Evolutionary conservation across 30 jellyfish, hydroid and myxozoan genomes (phyloP).

Genomic region (Hydractinia symbiolongicarpus): DNA sequence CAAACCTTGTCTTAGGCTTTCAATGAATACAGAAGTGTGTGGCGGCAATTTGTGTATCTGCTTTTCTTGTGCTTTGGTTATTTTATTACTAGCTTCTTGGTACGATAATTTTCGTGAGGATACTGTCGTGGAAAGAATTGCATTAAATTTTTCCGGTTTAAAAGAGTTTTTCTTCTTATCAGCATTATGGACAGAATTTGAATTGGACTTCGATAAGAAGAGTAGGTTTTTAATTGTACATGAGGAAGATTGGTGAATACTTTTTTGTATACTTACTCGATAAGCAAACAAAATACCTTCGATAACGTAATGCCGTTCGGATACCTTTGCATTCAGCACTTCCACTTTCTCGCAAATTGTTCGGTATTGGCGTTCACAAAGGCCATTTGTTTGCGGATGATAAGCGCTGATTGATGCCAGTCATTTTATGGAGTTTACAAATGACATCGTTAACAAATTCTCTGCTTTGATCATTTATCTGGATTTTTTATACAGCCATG

Average conservation of each 20-base stretch:
- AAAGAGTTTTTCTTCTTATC: neutral
- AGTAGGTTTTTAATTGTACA: constrained; percentile 20
- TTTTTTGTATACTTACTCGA: constrained; percentile 1
- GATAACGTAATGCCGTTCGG: constrained; percentile 5
- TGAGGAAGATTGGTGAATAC: neutral
- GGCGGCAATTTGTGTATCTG: too few species aligned
- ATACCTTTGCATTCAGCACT: neutral
- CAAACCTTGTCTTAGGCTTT: too few species aligned
- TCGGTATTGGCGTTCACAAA: too few species aligned
- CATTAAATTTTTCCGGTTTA: neutral
- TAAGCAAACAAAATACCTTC: neutral
- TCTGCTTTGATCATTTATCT: too few species aligned
- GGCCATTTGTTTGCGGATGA: too few species aligned
- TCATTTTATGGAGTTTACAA: too few species aligned
- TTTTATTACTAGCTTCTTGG: neutral
- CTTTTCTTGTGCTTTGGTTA: too few species aligned
- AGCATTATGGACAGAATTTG: neutral
- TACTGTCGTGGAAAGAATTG: neutral
- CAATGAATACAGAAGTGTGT: too few species aligned
- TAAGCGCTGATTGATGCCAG: too few species aligned
- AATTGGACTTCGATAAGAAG: constrained; percentile 16
- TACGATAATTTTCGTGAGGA: neutral
- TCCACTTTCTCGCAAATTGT: too few species aligned
- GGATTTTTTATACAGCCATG: neutral
- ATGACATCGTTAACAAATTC: too few species aligned